Evolutionary conservation across 2,888 invertebrate species (phyloP), one percentile per base, ranked within the genome.

Genomic region (Philereme transversata): DNA sequence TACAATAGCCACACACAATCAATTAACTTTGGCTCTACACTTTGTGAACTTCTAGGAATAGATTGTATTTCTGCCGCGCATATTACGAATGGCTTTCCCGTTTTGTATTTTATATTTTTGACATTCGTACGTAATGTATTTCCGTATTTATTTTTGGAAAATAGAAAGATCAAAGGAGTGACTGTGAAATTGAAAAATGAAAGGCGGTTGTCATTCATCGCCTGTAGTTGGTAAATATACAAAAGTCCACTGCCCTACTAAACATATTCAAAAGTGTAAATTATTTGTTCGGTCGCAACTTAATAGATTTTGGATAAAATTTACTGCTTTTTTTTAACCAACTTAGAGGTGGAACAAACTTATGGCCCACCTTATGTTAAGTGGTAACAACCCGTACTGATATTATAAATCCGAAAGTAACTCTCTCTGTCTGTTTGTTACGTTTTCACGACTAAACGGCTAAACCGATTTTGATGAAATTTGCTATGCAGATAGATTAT

Each of bases 121-220:
- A 60, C 55, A 45, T 64, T 65, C 51, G 58, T 62, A 40, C 7
- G 40, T 67, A 64, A 61, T 59, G 65, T 62, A 53, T 62, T 70
- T 67, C 67, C 66, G 65, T 47, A 61, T 40, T 52, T 68, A 65
- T 70, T 64, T 68, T 50, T 55, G 53, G 65, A 64, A 56, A 57
- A 57, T 57, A 11, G 60, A 56, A 51, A 70, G 64, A 65, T 70
- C 70, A 70, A 70, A 70, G 65, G 35, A 46, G 56, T 35, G 47
- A 45, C 60, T 59, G 58, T 64, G 62, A 67, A 65, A 68, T 67
- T 67, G 65, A 65, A 70, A 67, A 68, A 65, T 65, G 65, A 61
- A 65, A 62, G 65, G 61, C 53, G 7, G 56, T 61, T 50, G 46
- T 49, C 11, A 41, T 55, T 70, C 67, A 67, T 56, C 68, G 65